Percentiles rank a stretch among this genome's conserved stretches.
Evolutionary conservation across 2,113 vertebrate species (phyloP).

Genomic region (Setophaga kirtlandii): DNA sequence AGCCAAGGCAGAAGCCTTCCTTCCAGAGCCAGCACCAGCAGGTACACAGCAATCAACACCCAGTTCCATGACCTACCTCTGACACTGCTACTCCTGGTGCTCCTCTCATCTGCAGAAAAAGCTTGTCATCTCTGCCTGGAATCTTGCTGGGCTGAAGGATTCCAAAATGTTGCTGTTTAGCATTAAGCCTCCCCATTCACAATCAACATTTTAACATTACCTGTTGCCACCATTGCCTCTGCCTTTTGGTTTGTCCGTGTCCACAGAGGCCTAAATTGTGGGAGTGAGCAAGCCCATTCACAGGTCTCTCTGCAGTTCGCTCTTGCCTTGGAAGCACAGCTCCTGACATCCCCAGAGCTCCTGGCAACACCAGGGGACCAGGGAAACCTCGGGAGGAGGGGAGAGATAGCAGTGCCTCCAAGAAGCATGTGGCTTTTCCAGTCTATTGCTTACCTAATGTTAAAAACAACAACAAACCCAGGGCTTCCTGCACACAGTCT

Average conservation of each 20-base stretch:
- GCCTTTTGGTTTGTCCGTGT: background rate
- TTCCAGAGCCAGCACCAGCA: background rate
- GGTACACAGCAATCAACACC: too few species aligned
- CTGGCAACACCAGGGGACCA: accelerated
- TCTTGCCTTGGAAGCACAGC: background rate
- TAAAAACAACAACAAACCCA: background rate
- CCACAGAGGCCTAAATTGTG: background rate
- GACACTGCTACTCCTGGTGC: accelerated
- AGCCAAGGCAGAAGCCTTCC: background rate
- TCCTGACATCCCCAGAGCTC: background rate
- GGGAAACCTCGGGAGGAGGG: background rate
- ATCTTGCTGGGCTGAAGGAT: background rate
- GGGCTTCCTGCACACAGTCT: background rate
- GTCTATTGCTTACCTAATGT: background rate
- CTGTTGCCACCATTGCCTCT: background rate
- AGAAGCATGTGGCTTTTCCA: background rate
- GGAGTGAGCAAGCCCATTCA: background rate
- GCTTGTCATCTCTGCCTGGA: background rate
- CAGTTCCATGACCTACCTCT: background rate
- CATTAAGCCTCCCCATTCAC: background rate
- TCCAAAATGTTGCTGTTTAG: background rate
- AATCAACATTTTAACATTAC: background rate
- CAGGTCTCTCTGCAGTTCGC: background rate
- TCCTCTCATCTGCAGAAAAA: background rate
- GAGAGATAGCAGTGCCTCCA: background rate